Evolutionary conservation across 2,888 invertebrate species (phyloP), one percentile per base, ranked within the genome.

Genomic region (Anorthoa munda): DNA sequence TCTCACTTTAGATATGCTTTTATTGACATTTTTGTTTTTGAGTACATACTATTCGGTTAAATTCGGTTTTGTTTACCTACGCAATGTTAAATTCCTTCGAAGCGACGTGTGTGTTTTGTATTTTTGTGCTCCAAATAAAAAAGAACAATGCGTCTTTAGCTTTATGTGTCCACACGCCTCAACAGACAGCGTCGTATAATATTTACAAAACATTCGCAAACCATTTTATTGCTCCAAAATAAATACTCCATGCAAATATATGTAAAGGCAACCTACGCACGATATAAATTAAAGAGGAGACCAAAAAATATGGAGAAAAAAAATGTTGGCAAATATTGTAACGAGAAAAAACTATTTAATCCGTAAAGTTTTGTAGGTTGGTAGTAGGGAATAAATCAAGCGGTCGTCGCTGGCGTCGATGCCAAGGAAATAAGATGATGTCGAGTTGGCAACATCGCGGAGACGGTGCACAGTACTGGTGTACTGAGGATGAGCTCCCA

Each of bases 371-470:
- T 94, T 93, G 94, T 96, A 95, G 95, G 95, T 95, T 95, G 95
- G 94, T 92, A 92, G 90, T 88, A 83, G 77, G 86, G 72, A 64
- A 93, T 96, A 95, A 95, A 95, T 96, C 95, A 94, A 91, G 80
- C 86, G 86, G 92, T 93, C 92, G 94, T 93, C 93, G 89, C 85
- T 82, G 87, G 92, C 88, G 90, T 93, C 94, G 95, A 96, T 95
- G 96, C 96, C 96, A 96, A 96, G 92, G 94, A 94, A 95, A 95
- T 94, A 95, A 95, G 95, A 95, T 93, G 94, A 93, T 93, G 94
- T 93, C 93, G 94, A 93, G 94, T 94, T 95, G 95, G 95, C 96
- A 95, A 93, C 94, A 92, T 86, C 89, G 92, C 89, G 78, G 77
- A 87, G 86, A 84, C 75, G 81, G 81, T 86, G 84, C 77, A 71